Evolutionary conservation across 2,113 vertebrate species (phyloP).

Genomic region (Coturnix japonica): DNA sequence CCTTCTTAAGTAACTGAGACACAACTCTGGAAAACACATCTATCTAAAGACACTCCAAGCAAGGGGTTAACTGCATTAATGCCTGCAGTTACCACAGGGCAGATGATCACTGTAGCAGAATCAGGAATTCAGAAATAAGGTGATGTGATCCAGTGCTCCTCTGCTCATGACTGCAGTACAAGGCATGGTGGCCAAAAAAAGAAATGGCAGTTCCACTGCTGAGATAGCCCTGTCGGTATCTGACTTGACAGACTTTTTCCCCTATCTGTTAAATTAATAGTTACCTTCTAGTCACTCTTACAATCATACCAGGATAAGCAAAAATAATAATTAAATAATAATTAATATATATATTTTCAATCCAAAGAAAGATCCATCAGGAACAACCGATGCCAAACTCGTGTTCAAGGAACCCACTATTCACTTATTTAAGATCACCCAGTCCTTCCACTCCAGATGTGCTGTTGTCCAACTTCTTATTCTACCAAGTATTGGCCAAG

Average conservation of each 20-base stretch:
- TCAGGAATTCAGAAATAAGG: not conserved
- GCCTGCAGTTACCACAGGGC: not conserved
- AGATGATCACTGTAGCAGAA: not conserved
- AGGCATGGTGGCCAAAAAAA: not conserved
- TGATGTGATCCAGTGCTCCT: not conserved
- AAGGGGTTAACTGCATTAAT: not conserved
- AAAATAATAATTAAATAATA: not conserved
- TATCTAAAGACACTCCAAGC: not conserved
- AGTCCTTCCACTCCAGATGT: not conserved
- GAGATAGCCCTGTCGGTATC: not conserved
- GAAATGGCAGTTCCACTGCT: not conserved
- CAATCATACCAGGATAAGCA: not conserved
- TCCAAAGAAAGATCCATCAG: not conserved
- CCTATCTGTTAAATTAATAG: not conserved
- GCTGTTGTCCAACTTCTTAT: not conserved
- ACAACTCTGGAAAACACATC: not conserved
- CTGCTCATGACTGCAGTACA: not conserved
- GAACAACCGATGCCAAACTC: not conserved
- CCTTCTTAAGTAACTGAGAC: not conserved
- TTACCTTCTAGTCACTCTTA: not conserved
- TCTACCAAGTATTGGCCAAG: not conserved
- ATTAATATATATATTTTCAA: no score
- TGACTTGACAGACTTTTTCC: not conserved
- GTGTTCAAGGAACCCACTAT: not conserved
- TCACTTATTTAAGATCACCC: not conserved